phyloP scores from a whole-genome alignment of 2,797 vertebrate species.

The Alosa sapidissima region DNA sequence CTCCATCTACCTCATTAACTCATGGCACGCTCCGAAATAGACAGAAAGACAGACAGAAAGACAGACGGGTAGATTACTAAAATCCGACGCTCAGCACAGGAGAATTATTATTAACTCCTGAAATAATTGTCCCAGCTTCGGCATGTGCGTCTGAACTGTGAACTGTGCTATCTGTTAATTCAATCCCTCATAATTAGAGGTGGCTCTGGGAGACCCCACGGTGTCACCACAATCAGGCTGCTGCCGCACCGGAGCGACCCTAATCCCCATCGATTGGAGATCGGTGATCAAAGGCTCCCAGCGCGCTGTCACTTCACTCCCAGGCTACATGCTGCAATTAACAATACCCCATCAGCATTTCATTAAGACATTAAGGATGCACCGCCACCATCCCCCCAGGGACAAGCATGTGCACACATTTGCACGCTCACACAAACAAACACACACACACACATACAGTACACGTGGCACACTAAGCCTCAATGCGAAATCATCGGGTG shows the following conservation, averaged over 20 bases:
- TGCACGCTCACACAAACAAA: not conserved
- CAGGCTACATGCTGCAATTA: conserved; percentile 40
- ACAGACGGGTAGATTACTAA: conserved; percentile 6
- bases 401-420: not conserved
- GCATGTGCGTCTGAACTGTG: conserved; percentile 10
- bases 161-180: conserved; percentile 35
- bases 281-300: conserved; percentile 71
- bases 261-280: conserved; percentile 76
- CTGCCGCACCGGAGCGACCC: conserved; percentile 44
- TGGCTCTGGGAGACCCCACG: conserved; percentile 43
- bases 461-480: not conserved
- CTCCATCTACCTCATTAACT: not conserved
- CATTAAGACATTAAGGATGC: conserved; percentile 54
- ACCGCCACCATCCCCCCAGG: not conserved
- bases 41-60: not conserved
- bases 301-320: conserved; percentile 61
- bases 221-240: conserved; percentile 35
- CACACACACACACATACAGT: conserved; percentile 4
- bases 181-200: conserved; percentile 37
- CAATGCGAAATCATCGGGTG: not conserved
- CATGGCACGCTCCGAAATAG: not conserved
- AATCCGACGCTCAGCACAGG: not conserved
- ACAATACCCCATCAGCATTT: conserved; percentile 48
- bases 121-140: conserved; percentile 47
- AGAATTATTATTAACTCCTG: conserved; percentile 53